Conservation (phyloP, 2,888 invertebrate genomes). For the Eudiplozoon nipponicum region DNA sequence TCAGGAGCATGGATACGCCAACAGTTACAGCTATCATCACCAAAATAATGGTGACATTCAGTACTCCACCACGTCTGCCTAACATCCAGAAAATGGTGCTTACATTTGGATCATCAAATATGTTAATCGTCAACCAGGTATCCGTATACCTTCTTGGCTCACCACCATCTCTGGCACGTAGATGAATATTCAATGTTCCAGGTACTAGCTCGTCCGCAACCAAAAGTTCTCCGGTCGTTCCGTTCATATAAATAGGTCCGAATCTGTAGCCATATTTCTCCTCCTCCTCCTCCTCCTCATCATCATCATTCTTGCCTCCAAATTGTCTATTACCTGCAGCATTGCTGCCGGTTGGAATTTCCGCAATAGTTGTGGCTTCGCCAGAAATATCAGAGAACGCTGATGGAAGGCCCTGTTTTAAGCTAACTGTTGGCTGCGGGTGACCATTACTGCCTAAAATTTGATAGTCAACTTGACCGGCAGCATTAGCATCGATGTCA, state of each 20-base stretch:
- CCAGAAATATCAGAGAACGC: too few relatives aligned
- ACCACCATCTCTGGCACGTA: neutral
- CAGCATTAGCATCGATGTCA: too few relatives aligned
- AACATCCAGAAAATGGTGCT: neutral
- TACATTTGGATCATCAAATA: neutral
- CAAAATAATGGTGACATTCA: constrained; percentile 3
- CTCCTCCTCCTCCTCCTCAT: neutral
- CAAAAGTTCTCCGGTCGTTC: neutral
- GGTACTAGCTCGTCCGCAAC: neutral
- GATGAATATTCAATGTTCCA: neutral
- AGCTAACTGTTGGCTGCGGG: too few relatives aligned
- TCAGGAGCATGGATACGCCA: neutral
- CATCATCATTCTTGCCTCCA: neutral
- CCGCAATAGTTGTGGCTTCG: too few relatives aligned
- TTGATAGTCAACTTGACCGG: too few relatives aligned
- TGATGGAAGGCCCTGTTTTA: too few relatives aligned
- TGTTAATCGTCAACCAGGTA: neutral
- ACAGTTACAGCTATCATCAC: neutral
- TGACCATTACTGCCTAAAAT: too few relatives aligned
- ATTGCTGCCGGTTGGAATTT: too few relatives aligned
- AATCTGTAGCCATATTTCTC: neutral
- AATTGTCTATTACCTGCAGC: too few relatives aligned
- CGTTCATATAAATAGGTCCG: neutral
- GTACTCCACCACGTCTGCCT: too few relatives aligned
- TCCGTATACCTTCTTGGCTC: neutral